Base-by-base conservation (phyloP, 2,888 invertebrate species). In the Tupiocoris notatus region DNA sequence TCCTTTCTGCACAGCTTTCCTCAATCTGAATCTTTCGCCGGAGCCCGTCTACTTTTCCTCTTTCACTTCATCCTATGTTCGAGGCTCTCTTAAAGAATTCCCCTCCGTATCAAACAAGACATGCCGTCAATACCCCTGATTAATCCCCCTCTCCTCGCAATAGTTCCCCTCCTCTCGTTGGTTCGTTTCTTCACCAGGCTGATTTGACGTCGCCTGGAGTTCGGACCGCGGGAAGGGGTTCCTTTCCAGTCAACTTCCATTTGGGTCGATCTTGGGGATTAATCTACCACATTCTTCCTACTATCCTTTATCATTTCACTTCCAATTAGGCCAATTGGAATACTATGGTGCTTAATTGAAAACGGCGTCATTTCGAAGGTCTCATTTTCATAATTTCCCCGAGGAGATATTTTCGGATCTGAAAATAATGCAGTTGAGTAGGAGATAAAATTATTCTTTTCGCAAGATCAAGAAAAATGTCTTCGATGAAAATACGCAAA, bases 81-180 rank as follows among this genome's bases (percentile, higher is more conserved):
- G 17, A 20, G 68, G 25, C 24, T 61, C 70, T 24, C 59, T 70
- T 70, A 59, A 59, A 59, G 70, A 57, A 70, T 70, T 70, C 59
- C 70, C 39, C 39, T 39, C 39, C 70, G 58, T 59, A 54, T 70
- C 70, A 70, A 70, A 70, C 70, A 70, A 70, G 70, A 59, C 70
- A 59, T 58, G 70, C 70, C 70, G 70, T 70, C 70, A 70, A 70
- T 70, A 70, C 70, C 24, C 70, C 70, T 70, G 70, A 70, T 70
- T 70, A 70, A 70, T 70, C 70, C 70, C 24, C 23, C 67, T 56
- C 56, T 57, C 67, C 56, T 67, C 56, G 17, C 25, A 23, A n/a
- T 65, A n/a, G n/a, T 6, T 23, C 63, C 12, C 20, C n/a, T 17
- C 64, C 16, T n/a, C 17, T 65, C 54, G 39, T 1, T n/a, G 18